Conservation (phyloP, 2,113 vertebrate species). For the Dipodomys merriami region DNA sequence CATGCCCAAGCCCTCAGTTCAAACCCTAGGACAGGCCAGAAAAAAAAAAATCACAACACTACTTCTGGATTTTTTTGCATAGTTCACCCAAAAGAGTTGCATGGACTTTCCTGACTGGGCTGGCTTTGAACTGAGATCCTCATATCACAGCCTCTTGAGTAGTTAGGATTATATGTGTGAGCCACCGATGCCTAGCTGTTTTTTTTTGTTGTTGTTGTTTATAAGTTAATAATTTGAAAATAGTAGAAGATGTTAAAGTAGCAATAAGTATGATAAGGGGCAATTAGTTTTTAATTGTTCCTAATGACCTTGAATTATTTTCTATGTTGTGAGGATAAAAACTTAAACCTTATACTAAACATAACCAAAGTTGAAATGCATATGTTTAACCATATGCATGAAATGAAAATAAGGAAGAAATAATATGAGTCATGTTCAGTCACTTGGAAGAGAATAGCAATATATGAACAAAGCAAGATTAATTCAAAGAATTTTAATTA, state of each 20-base stretch:
- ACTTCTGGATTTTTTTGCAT: too few relatives aligned
- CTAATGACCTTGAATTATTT: background rate
- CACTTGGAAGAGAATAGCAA: background rate
- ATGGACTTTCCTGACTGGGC: too few relatives aligned
- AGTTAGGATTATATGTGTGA: too few relatives aligned
- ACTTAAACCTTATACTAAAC: background rate
- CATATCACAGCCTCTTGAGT: too few relatives aligned
- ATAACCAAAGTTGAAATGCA: background rate
- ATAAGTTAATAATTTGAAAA: background rate
- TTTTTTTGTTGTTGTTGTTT: background rate
- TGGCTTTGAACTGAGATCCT: too few relatives aligned
- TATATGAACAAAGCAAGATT: background rate
- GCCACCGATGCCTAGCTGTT: too few relatives aligned
- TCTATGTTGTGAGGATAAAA: background rate
- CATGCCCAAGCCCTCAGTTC: too few relatives aligned
- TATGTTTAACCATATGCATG: background rate
- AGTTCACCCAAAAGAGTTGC: too few relatives aligned
- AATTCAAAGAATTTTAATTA: background rate
- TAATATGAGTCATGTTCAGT: background rate
- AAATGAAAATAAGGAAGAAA: background rate
- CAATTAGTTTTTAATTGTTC: background rate
- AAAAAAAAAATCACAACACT: too few relatives aligned
- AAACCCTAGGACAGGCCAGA: too few relatives aligned
- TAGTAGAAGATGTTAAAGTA: background rate
- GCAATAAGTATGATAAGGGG: background rate